Evolutionary conservation across 2,797 vertebrate genomes (phyloP), one percentile per base, ranked within the genome.

Genomic region (Ceryle rudis): DNA sequence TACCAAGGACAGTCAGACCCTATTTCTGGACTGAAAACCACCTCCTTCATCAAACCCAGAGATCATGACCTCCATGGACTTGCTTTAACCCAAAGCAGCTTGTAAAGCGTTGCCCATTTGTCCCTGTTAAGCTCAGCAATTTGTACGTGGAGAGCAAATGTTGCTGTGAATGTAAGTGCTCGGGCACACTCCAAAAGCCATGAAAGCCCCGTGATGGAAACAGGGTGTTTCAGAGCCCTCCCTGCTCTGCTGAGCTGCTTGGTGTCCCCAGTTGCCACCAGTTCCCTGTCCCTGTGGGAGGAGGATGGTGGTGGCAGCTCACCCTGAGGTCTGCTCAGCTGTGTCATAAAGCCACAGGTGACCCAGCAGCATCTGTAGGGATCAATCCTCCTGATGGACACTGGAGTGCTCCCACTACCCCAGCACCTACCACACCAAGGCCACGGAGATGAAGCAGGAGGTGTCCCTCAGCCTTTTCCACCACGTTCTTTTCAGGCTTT

Each of bases 221-320:
- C 0, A 2, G 17, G 58, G 46, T 0, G 17, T 29, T 71, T 11
- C 22, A 42, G 47, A 82, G 79, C 41, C 33, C 39, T 70, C 35
- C 29, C 64, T 23, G 31, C 20, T 2, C 12, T 31, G 47, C 49
- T 3, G 9, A n/a, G 44, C 20, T 75, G 57, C 64, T 70, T 9
- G 0, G 10, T 1, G 2, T 13, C 23, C 54, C 49, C 5, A 3
- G 0, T 0, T 3, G 16, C 49, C 75, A 29, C 10, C 14, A 17
- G 49, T 14, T 58, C 14, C 20, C 25, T 4, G 2, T 47, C 28
- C 31, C 49, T 8, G 5, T 1, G 1, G n/a, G 29, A 66, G 14
- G 6, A 62, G 26, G 52, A 39, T 28, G 65, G 25, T 14, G 70
- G 52, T 42, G 52, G 47, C 39, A 57, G 66, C 49, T 91, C 78